These are phyloP conservation scores for Lamellibrachia luymesi DNA, from an alignment of 1,140 invertebrate genomes.

Conservation along the genomic window DNA sequence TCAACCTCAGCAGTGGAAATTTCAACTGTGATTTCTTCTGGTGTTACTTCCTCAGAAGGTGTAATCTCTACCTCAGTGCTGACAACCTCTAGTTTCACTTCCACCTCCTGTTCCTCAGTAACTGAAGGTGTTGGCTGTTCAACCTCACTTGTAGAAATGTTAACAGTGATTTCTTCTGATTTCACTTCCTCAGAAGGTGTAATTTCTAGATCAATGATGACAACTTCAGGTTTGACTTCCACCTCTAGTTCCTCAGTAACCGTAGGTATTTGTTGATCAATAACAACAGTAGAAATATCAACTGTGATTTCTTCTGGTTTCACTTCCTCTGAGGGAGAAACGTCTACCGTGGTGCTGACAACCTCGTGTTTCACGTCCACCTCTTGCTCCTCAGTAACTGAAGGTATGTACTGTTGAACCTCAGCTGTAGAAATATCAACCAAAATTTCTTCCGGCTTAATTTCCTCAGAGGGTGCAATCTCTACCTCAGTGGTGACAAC, in stretches of 20 bases:
- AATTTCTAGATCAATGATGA: constrained; percentile 29
- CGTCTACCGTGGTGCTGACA: too few species aligned
- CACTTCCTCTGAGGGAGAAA: too few species aligned
- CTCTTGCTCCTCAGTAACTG: too few species aligned
- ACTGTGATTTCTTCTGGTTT: too few species aligned
- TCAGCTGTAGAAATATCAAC: too few species aligned
- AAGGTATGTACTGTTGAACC: too few species aligned
- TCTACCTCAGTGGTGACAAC: too few species aligned
- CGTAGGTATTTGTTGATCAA: too few species aligned
- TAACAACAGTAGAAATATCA: too few species aligned
- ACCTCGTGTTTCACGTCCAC: too few species aligned
- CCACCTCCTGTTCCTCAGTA: constrained; percentile 22
- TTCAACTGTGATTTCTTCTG: constrained; percentile 19
- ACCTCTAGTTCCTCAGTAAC: not conserved
- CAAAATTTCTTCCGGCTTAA: too few species aligned
- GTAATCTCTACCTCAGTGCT: constrained; percentile 21
- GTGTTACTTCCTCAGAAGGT: constrained; percentile 8
- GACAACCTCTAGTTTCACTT: constrained; percentile 11
- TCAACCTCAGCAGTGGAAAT: constrained; percentile 16
- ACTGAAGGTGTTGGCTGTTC: constrained; percentile 9
- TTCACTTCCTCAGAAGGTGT: not conserved
- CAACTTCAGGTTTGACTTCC: not conserved
- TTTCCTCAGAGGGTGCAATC: too few species aligned
- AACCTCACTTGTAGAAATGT: not conserved
- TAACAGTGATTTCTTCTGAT: constrained; percentile 17